Base-by-base conservation (phyloP, 2,888 invertebrate species). In the Dryadula phaetusa region DNA sequence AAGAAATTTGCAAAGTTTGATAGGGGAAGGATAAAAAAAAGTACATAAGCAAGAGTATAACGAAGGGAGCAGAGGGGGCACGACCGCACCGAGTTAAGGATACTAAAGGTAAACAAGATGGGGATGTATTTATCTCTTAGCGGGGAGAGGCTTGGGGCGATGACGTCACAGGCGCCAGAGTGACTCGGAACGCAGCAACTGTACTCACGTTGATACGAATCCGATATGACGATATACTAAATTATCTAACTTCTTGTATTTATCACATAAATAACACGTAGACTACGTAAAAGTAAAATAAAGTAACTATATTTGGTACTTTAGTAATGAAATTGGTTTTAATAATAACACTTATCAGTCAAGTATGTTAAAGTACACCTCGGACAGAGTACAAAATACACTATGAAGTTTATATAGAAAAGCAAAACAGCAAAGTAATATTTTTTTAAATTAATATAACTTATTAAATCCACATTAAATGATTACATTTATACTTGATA, bases 101-200 rank as follows among this genome's bases (percentile, higher is more conserved):
- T 56, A 62, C 69, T 62, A 49, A 72, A 71, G 72, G 79, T 79
- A 84, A 84, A 86, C 81, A 83, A 72, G 74, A 70, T 53, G 68
- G 76, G 77, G 78, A 75, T 75, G 75, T 80, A 80, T 83, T 84
- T 82, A 80, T 81, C 71, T 74, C 76, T 62, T 12, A 60, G 46
- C 47, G 60, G 67, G 70, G 72, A 62, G 70, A 58, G 46, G 64
- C 78, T 79, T 76, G 76, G 79, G 77, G 82, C 76, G 79, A 79
- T 88, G 88, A 89, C 88, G 88, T 88, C 87, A 86, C 80, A 72
- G 87, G 86, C 86, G 86, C 85, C 85, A 74, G 72, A 74, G 75
- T 75, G 87, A 83, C 84, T 86, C 85, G 85, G 83, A 74, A 77
- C 84, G 85, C 77, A 79, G 74, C 86, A 85, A 85, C 82, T 75